These are phyloP conservation scores for Hippoglossus stenolepis DNA, from an alignment of 2,113 vertebrate genomes.

Conservation along the genomic window DNA sequence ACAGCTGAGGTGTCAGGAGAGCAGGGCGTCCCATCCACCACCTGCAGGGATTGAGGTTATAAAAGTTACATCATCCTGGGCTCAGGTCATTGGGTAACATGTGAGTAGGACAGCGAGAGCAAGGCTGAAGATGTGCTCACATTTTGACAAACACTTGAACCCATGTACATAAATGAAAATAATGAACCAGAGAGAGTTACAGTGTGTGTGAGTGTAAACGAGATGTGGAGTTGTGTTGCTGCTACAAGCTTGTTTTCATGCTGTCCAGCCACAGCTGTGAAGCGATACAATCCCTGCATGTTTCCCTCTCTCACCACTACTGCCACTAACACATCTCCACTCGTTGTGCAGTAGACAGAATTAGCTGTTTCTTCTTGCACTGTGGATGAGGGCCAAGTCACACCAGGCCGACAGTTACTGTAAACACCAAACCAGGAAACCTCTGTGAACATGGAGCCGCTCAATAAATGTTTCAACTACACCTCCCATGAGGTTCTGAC, in stretches of 20 bases:
- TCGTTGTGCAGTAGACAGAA: slow-evolving; percentile 8
- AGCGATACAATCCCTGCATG: slow-evolving; percentile 16
- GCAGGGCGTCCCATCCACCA: slow-evolving; percentile 94
- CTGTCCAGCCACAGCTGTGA: slow-evolving; percentile 62
- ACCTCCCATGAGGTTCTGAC: slow-evolving; percentile 12
- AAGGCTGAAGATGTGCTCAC: background rate
- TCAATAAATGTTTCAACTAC: slow-evolving; percentile 3
- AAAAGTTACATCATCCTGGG: background rate
- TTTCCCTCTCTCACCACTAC: background rate
- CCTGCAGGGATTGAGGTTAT: slow-evolving; percentile 76
- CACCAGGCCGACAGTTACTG: background rate
- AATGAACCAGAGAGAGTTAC: background rate
- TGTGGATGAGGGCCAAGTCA: background rate
- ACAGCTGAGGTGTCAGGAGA: slow-evolving; percentile 92
- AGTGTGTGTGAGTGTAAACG: slow-evolving; percentile 11
- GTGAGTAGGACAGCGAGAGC: background rate
- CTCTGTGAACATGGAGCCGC: background rate
- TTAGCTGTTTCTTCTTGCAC: background rate
- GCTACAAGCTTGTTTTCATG: slow-evolving; percentile 37
- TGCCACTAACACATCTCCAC: slow-evolving; percentile 12
- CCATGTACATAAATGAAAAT: background rate
- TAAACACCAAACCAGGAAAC: background rate
- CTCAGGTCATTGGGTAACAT: background rate
- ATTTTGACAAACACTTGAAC: slow-evolving; percentile 2
- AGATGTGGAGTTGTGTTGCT: slow-evolving; percentile 14